Conservation (phyloP, 2,797 vertebrate genomes). For the Chaunax sp. region DNA sequence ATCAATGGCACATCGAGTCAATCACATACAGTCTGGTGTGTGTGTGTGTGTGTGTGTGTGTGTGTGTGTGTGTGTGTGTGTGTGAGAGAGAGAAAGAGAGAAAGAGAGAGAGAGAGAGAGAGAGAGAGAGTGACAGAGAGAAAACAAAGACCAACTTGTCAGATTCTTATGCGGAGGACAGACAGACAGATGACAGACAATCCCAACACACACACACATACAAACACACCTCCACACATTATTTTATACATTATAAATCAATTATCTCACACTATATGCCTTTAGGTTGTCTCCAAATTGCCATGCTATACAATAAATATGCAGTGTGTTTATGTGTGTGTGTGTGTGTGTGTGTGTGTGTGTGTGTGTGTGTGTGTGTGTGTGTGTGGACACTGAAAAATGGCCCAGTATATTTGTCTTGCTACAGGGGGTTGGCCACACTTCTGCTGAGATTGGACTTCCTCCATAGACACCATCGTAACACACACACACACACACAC, state of each 20-base stretch:
- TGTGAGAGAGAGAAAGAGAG: too few species aligned
- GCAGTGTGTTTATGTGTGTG: not conserved
- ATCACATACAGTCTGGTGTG: slow-evolving; percentile 56
- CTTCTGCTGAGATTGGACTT: slow-evolving; percentile 30
- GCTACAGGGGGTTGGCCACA: slow-evolving; percentile 30
- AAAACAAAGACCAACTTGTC: too few species aligned
- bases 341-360: too few species aligned
- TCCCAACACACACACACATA: slow-evolving; percentile 1
- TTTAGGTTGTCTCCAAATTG: too few species aligned
- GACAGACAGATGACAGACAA: too few species aligned
- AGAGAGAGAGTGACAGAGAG: too few species aligned
- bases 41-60: not conserved
- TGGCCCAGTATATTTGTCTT: slow-evolving; percentile 24
- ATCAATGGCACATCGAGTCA: slow-evolving; percentile 70
- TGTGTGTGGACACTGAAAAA: too few species aligned
- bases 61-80: slow-evolving; percentile 3
- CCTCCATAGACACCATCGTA: not conserved
- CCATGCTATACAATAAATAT: not conserved
- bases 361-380: too few species aligned
- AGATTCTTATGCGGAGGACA: too few species aligned
- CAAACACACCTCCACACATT: slow-evolving; percentile 14
- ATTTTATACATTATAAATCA: too few species aligned
- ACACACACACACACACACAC: not conserved
- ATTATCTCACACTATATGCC: too few species aligned
- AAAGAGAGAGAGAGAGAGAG: too few species aligned